phyloP scores from a whole-genome alignment of 2,888 invertebrate species.

The Nesidiocoris tenuis region DNA sequence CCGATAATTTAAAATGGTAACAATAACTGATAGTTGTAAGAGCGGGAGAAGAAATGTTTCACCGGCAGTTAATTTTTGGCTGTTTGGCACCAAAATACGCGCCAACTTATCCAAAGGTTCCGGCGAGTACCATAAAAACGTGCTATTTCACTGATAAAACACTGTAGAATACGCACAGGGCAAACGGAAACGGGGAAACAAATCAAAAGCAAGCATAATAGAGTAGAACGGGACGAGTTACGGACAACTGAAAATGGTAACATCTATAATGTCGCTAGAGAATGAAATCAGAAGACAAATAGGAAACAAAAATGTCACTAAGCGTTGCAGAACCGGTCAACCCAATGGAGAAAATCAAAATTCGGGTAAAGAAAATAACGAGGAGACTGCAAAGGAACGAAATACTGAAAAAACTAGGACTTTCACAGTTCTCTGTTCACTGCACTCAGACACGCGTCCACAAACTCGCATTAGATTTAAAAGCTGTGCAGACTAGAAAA shows the following conservation, averaged over 20 bases:
- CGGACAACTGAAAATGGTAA: background rate
- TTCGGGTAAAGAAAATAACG: too few relatives aligned
- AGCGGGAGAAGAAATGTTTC: background rate
- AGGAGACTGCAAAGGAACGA: background rate
- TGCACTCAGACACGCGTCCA: conserved; percentile 30
- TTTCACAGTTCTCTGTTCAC: conserved; percentile 11
- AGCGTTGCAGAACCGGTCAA: too few relatives aligned
- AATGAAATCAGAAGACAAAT: too few relatives aligned
- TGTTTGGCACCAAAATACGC: too few relatives aligned
- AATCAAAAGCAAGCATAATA: background rate
- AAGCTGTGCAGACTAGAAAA: conserved; percentile 33
- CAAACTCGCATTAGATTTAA: conserved; percentile 21
- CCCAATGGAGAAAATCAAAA: too few relatives aligned
- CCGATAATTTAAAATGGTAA: too few relatives aligned
- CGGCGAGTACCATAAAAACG: background rate
- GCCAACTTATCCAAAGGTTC: too few relatives aligned
- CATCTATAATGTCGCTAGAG: too few relatives aligned
- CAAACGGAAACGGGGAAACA: background rate
- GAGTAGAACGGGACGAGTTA: background rate
- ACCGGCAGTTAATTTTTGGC: too few relatives aligned
- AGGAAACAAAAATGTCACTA: too few relatives aligned
- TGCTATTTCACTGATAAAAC: background rate
- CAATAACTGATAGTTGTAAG: background rate
- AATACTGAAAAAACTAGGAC: background rate
- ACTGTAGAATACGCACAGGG: background rate